phyloP scores from a whole-genome alignment of 2,888 invertebrate genomes.

The Neria commutata region DNA sequence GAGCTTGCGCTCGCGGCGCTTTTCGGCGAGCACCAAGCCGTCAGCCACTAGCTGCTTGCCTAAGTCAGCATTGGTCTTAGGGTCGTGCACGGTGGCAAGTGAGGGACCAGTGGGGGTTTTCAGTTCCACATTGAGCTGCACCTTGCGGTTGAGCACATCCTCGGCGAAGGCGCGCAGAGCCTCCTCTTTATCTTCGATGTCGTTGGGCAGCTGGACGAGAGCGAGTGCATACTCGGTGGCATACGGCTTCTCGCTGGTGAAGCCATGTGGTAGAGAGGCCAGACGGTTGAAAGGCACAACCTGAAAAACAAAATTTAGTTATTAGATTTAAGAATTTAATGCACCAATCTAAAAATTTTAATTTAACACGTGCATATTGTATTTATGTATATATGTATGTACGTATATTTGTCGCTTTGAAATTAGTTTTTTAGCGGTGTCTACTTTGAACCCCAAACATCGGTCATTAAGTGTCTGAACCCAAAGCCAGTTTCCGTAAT shows the following conservation, averaged over 20 bases:
- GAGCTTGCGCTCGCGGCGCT: constrained; percentile 80
- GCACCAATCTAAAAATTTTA: neutral
- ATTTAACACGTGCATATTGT: neutral
- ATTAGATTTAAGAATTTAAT: neutral
- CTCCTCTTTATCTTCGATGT: constrained; percentile 82
- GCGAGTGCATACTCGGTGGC: constrained; percentile 89
- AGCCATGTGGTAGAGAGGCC: constrained; percentile 82
- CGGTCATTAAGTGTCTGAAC: constrained; percentile 29
- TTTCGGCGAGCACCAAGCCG: constrained; percentile 83
- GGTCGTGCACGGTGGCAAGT: constrained; percentile 60
- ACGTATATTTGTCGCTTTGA: constrained; percentile 39
- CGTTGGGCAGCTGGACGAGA: constrained; percentile 81
- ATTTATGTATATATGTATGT: neutral
- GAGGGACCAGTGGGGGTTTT: constrained; percentile 60
- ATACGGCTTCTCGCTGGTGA: constrained; percentile 75
- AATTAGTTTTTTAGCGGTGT: constrained; percentile 26
- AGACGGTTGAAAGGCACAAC: constrained; percentile 72
- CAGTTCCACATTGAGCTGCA: constrained; percentile 85
- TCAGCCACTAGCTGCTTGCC: constrained; percentile 82
- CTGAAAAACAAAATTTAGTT: constrained; percentile 48
- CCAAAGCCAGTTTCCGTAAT: no score
- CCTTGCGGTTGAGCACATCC: constrained; percentile 73
- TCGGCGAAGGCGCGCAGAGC: constrained; percentile 72
- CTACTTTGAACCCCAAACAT: constrained; percentile 43
- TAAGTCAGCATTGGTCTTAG: constrained; percentile 62